These are phyloP conservation scores for Camponotus vicinus DNA, from an alignment of 1,140 invertebrate species.

Conservation along the genomic window DNA sequence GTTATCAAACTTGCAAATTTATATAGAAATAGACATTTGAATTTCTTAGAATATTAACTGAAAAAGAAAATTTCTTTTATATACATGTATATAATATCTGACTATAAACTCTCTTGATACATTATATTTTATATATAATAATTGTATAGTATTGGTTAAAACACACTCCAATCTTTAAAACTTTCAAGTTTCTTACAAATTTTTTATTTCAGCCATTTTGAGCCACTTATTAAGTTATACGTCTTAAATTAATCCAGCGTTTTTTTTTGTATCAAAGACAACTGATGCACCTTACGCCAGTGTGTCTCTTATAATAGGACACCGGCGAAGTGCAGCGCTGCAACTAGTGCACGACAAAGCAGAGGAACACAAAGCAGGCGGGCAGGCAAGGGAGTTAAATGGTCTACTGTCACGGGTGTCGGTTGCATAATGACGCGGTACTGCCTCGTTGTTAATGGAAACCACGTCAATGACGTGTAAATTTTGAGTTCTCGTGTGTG, in stretches of 20 bases:
- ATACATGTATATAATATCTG: no score
- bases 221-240: neutral
- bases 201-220: no score
- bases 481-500: neutral
- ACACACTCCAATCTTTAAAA: no score
- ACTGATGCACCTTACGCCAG: conserved; percentile 64
- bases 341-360: conserved; percentile 66
- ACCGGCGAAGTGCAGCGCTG: conserved; percentile 72
- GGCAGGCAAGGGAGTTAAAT: conserved; percentile 47
- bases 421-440: conserved; percentile 45
- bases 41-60: no score
- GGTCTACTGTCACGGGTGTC: conserved; percentile 14
- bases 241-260: neutral
- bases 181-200: no score
- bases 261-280: neutral
- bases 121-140: no score
- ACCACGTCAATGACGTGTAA: conserved; percentile 29
- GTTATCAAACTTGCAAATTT: no score
- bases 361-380: conserved; percentile 53
- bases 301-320: conserved; percentile 78
- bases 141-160: no score
- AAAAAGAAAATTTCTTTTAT: no score
- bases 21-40: no score
- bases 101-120: no score
- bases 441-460: conserved; percentile 36